Base-by-base conservation (phyloP, 2,888 invertebrate genomes). In the Periphyllus acericola region DNA sequence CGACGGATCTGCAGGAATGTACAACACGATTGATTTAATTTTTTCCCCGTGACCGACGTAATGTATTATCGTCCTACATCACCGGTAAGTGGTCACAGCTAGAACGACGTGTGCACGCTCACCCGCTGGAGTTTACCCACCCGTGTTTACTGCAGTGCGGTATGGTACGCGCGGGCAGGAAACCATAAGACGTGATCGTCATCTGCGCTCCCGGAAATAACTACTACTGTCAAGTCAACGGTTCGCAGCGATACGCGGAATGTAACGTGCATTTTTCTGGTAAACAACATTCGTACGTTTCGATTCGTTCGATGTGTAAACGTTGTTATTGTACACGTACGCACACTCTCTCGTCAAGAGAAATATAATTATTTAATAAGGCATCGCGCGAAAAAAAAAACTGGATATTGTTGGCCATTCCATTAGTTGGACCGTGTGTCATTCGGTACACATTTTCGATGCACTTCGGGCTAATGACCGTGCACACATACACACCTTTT, bases 381-480 rank as follows among this genome's bases (percentile, higher is more conserved):
- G 29, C n/a, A 66, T 66, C n/a, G 66, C 68, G 40, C 29, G 68
- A 79, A 78, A 78, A 60, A 72, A 72, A 72, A 60, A 81, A 81
- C 81, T 81, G 40, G 81, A 81, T 40, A 40, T 68, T 81, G 81
- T 81, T 46, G 66, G 81, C 81, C 21, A 34, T 81, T 81, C 81
- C 81, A 81, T 81, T 81, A 81, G 81, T 68, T 29, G 29, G 68
- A 66, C 68, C 81, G 29, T 29, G 66, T 81, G 66, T 40, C 34
- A 29, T 21, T 17, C n/a, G 19, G 14, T 46, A 81, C 32, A 81
- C n/a, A 68, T 68, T 40, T 68, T n/a, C 66, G 36, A 46, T 29
- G 68, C 40, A 80, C 36, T 66, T 40, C 40, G 46, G 81, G 81
- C 81, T 81, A 81, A 81, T 81, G 81, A 81, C 81, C 81, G 81